These are phyloP conservation scores for Sylvicapra grimmia DNA, from an alignment of 2,113 vertebrate genomes.

Conservation along the genomic window DNA sequence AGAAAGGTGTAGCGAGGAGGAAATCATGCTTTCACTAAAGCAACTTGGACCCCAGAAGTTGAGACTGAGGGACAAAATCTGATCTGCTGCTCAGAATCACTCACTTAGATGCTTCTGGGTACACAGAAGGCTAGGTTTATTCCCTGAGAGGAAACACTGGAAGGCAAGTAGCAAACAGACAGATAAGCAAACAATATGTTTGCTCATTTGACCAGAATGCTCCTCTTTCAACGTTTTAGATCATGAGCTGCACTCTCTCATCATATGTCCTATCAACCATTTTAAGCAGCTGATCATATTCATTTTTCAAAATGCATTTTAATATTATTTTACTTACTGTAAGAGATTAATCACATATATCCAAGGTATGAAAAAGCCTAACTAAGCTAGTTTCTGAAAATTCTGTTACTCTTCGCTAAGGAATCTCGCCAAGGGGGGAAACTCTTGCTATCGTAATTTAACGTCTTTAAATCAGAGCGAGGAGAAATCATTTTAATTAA, in stretches of 20 bases:
- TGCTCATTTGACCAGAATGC: background rate
- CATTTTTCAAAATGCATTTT: conserved; percentile 54
- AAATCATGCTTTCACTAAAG: background rate
- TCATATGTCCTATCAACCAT: conserved; percentile 14
- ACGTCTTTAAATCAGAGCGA: conserved; percentile 37
- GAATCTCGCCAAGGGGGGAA: conserved; percentile 51
- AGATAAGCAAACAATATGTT: background rate
- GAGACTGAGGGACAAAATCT: background rate
- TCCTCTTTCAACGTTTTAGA: background rate
- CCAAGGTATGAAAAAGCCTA: conserved; percentile 21
- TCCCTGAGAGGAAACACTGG: background rate
- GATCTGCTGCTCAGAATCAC: background rate
- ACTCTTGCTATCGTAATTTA: conserved; percentile 41
- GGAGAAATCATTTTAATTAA: conserved; percentile 59
- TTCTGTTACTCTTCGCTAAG: conserved; percentile 35
- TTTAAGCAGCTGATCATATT: conserved; percentile 51
- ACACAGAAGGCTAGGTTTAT: background rate
- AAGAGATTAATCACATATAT: conserved; percentile 51
- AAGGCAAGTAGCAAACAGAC: background rate
- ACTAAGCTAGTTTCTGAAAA: conserved; percentile 47
- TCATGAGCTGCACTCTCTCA: background rate
- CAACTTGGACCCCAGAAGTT: background rate
- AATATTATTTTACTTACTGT: conserved; percentile 47
- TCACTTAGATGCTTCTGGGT: background rate
- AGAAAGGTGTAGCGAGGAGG: background rate